phyloP scores from a whole-genome alignment of 2,113 vertebrate species.

The Dendropsophus ebraccatus region DNA sequence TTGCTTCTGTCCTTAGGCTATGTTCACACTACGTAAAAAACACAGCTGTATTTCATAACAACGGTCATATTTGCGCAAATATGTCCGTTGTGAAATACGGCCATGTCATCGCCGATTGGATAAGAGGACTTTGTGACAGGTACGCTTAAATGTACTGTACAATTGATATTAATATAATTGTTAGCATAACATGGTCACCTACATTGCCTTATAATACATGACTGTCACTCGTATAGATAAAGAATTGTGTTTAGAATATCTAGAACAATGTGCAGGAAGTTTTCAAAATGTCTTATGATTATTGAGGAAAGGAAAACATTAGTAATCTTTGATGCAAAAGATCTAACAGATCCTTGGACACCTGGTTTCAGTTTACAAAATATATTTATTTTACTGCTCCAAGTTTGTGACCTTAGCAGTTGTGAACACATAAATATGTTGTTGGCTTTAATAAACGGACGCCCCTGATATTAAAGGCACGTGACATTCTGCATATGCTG shows the following conservation, averaged over 20 bases:
- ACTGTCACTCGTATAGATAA: neutral
- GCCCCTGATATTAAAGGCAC: constrained; percentile 53
- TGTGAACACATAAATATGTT: constrained; percentile 56
- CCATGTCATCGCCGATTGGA: too few species aligned
- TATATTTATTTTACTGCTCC: constrained; percentile 51
- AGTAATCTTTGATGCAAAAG: constrained; percentile 39
- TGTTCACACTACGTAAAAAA: too few species aligned
- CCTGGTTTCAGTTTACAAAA: constrained; percentile 54
- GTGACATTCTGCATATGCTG: constrained; percentile 54
- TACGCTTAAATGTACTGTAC: neutral
- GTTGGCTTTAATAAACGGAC: constrained; percentile 52
- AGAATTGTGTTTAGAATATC: neutral
- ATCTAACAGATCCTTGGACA: constrained; percentile 39
- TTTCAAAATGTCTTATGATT: constrained; percentile 21
- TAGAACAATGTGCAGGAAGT: neutral
- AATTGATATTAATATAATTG: neutral
- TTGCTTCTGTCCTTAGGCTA: too few species aligned
- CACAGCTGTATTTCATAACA: too few species aligned
- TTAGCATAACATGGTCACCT: neutral
- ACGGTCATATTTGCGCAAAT: too few species aligned
- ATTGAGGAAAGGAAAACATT: constrained; percentile 26
- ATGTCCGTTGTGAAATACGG: too few species aligned
- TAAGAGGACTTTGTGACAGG: too few species aligned
- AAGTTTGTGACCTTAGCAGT: constrained; percentile 50
- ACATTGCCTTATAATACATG: neutral